Percentiles rank a stretch among this genome's conserved stretches.
phyloP scores from a whole-genome alignment of 23 tunicate genomes.

The Diplosoma virens region DNA sequence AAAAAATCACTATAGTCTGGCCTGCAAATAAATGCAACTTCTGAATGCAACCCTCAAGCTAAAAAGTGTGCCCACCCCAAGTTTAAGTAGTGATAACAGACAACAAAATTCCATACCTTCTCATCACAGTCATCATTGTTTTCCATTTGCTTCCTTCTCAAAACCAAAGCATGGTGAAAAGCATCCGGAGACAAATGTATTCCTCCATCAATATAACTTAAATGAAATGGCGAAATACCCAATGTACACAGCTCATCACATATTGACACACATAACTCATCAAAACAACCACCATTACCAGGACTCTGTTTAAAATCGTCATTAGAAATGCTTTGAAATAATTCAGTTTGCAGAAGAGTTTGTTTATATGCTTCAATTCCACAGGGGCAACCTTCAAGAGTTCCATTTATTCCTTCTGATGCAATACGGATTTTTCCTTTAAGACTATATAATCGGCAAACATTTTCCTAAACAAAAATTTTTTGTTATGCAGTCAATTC shows the following conservation, averaged over 20 bases:
- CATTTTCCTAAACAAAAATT: slow-evolving; percentile 22
- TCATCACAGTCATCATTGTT: neutral
- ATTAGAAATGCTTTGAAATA: slow-evolving; percentile 10
- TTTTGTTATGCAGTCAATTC: no score
- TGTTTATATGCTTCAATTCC: slow-evolving; percentile 26
- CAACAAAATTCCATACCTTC: neutral
- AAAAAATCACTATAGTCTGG: no score
- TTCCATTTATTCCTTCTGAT: slow-evolving; percentile 80
- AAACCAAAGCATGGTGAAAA: slow-evolving; percentile 32
- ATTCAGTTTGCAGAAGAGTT: neutral
- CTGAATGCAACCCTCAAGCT: no score
- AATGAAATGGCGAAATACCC: slow-evolving; percentile 48
- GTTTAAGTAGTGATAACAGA: no score
- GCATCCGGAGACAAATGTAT: slow-evolving; percentile 61
- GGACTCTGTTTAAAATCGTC: slow-evolving; percentile 76
- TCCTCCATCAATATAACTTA: slow-evolving; percentile 53
- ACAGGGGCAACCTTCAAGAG: slow-evolving; percentile 79
- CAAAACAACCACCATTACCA: slow-evolving; percentile 69
- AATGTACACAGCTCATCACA: slow-evolving; percentile 69
- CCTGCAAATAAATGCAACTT: no score
- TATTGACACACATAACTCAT: slow-evolving; percentile 31
- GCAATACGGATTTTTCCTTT: slow-evolving; percentile 77
- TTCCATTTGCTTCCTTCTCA: neutral
- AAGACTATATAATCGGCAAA: slow-evolving; percentile 35
- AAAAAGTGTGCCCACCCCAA: no score